Base-by-base conservation (phyloP, 2,797 vertebrate genomes). In the Periophthalmus magnuspinnatus region DNA sequence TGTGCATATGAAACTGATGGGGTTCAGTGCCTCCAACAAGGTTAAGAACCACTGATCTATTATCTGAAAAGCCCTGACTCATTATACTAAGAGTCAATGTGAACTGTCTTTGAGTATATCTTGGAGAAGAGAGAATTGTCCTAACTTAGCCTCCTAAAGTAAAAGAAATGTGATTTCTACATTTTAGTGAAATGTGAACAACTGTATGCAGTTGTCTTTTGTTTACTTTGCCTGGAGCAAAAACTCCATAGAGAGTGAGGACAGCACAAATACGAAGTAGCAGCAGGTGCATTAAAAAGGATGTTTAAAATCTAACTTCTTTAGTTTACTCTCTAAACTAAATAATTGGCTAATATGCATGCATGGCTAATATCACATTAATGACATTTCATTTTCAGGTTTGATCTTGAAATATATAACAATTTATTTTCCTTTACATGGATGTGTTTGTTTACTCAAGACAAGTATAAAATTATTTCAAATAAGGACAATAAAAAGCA, bases 401-500 rank as follows among this genome's bases (percentile, higher is more conserved):
- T 50, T 19, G 17, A 50, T 50, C 47, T 50, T 50, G 19, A 32
- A 32, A 58, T 58, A 58, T 58, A 33, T 6, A 57, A 57, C 32
- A 0, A 58, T 58, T 58, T 28, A 58, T 58, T 58, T 7, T 58
- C 24, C 17, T 58, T 8, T 28, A 58, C 28, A 58, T 32, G 14
- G 6, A 58, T 6, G 28, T 58, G 6, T 32, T 32, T 32, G 6
- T 32, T 32, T 32, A 28, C 28, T 58, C 6, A 17, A 57, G 2
- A 32, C 62, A 74, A 24, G 34, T 48, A 32, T 64, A 19, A 69
- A 67, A 72, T 55, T 41, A 55, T 63, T 17, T 60, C 34, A 59
- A 21, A 50, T 22, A 36, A 64, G 21, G 65, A 1, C 16, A 5
- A 19, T 36, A 60, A 34, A 36, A 11, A 4, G 21, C 3, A 22